phyloP scores from a whole-genome alignment of 2,888 invertebrate species.

The Caenorhabditis uteleia region DNA sequence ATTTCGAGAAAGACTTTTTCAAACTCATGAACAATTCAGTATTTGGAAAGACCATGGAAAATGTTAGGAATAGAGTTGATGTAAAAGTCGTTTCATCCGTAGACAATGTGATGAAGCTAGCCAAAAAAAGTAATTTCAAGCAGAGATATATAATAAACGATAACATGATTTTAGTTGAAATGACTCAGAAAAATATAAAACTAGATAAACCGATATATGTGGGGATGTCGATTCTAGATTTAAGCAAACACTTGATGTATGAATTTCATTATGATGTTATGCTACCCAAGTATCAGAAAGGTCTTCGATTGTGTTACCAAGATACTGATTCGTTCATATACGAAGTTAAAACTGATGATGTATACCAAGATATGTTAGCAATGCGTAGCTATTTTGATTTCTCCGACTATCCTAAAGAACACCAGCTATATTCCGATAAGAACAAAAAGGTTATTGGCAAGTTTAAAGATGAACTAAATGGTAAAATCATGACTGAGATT shows the following conservation, averaged over 20 bases:
- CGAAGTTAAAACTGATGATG: slow-evolving; percentile 8
- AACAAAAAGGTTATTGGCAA: slow-evolving; percentile 10
- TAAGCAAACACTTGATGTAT: slow-evolving; percentile 48
- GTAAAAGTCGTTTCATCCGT: slow-evolving; percentile 50
- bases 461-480: slow-evolving; percentile 10
- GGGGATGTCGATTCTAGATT: slow-evolving; percentile 41
- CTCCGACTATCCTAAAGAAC: slow-evolving; percentile 53
- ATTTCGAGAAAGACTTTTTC: slow-evolving; percentile 70
- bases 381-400: slow-evolving; percentile 53
- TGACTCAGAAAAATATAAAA: slow-evolving; percentile 34
- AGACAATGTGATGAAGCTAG: slow-evolving; percentile 20
- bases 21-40: slow-evolving; percentile 70
- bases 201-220: slow-evolving; percentile 31
- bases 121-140: slow-evolving; percentile 38
- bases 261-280: slow-evolving; percentile 53
- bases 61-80: slow-evolving; percentile 69
- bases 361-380: neutral
- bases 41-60: slow-evolving; percentile 71
- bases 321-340: slow-evolving; percentile 65
- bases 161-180: slow-evolving; percentile 33
- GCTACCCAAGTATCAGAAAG: too few relatives aligned
- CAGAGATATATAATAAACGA: slow-evolving; percentile 18
- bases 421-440: neutral
- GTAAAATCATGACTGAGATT: slow-evolving; percentile 1
- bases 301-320: slow-evolving; percentile 55